Conservation (phyloP, 2,113 vertebrate genomes). For the Anolis carolinensis region DNA sequence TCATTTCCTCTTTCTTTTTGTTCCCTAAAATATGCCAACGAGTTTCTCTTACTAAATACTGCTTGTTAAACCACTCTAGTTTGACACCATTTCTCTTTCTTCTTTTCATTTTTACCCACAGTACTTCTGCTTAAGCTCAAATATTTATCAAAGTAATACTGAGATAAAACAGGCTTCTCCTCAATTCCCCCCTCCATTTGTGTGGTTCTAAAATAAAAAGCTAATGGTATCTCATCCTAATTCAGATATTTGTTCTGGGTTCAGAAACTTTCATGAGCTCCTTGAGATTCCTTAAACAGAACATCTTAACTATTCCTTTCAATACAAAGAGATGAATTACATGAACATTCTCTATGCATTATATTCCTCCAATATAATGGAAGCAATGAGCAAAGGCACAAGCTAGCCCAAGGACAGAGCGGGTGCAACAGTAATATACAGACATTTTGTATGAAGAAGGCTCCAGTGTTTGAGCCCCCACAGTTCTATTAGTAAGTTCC, state of each 20-base stretch:
- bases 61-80: not conserved
- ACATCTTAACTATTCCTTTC: not conserved
- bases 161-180: not conserved
- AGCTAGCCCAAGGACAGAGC: not conserved
- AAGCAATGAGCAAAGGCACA: not conserved
- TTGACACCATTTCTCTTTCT: not conserved
- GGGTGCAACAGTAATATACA: too few relatives aligned
- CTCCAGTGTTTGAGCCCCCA: not conserved
- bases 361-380: not conserved
- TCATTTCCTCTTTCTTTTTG: conserved; percentile 44
- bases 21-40: conserved; percentile 40
- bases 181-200: not conserved
- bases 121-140: not conserved
- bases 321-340: too few relatives aligned
- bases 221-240: not conserved
- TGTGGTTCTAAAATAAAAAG: not conserved
- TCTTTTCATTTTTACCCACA: conserved; percentile 24
- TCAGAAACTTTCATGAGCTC: not conserved
- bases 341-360: not conserved
- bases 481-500: not conserved
- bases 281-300: not conserved
- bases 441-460: not conserved
- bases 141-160: conserved; percentile 5
- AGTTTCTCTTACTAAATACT: not conserved
- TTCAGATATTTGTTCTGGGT: not conserved